phyloP scores from a whole-genome alignment of 2,797 vertebrate species.

The Podarcis lilfordi region DNA sequence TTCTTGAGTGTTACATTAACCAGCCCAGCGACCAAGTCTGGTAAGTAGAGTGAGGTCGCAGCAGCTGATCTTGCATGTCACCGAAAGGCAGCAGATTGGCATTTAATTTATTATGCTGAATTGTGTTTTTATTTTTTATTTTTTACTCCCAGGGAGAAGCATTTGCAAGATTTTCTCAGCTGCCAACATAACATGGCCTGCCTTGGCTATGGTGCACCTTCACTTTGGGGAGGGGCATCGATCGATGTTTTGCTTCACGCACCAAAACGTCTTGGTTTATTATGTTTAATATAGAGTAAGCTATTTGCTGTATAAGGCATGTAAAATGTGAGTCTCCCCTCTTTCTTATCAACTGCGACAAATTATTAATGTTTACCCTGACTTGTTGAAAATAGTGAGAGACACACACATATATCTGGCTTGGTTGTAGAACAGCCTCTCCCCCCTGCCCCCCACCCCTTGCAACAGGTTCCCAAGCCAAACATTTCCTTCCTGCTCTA shows the following conservation, averaged over 20 bases:
- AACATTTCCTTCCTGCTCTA: conserved; percentile 73
- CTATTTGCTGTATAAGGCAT: not conserved
- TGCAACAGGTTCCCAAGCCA: conserved; percentile 59
- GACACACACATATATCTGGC: no score
- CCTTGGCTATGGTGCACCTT: not conserved
- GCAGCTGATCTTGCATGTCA: not conserved
- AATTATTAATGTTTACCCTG: not conserved
- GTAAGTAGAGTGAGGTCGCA: not conserved
- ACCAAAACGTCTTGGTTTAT: not conserved
- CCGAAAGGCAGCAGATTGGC: not conserved
- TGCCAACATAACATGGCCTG: not conserved
- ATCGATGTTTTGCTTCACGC: not conserved
- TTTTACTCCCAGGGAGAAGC: not conserved
- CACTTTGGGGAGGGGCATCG: not conserved
- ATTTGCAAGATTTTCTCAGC: not conserved
- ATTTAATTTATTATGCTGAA: no score
- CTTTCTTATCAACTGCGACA: not conserved
- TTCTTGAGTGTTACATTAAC: not conserved
- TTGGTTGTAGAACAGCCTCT: not conserved
- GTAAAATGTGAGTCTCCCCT: not conserved
- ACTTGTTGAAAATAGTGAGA: not conserved
- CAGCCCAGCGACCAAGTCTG: not conserved
- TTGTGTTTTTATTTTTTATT: no score
- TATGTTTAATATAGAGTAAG: not conserved
- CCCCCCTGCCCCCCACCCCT: conserved; percentile 23